Percentiles rank a stretch among this genome's conserved stretches.
Evolutionary conservation across 2,888 invertebrate genomes (phyloP).

Genomic region (Serrognathus titanus): DNA sequence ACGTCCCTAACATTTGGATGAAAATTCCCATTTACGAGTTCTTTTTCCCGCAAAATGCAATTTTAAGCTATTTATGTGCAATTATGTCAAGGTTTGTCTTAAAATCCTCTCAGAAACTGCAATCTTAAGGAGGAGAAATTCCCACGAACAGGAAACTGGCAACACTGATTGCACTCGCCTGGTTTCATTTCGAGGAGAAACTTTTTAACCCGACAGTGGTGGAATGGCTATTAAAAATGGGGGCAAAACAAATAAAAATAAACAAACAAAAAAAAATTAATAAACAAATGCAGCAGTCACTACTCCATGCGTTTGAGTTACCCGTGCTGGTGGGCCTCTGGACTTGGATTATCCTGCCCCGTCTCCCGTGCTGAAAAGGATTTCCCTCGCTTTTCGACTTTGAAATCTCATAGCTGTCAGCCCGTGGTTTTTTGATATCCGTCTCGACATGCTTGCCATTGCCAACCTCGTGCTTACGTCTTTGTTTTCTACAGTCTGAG

Average conservation of each 20-base stretch:
- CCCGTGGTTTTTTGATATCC: conserved; percentile 11
- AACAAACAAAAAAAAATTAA: neutral
- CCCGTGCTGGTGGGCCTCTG: conserved; percentile 38
- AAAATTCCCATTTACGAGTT: too few relatives aligned
- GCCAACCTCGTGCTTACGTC: neutral
- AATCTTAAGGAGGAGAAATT: too few relatives aligned
- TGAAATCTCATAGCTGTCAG: conserved; percentile 35
- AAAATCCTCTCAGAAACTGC: too few relatives aligned
- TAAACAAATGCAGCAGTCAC: neutral
- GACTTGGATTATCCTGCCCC: conserved; percentile 44
- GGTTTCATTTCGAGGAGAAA: too few relatives aligned
- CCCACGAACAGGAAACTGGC: too few relatives aligned
- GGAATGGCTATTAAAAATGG: too few relatives aligned
- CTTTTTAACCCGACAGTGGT: too few relatives aligned
- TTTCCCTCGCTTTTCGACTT: conserved; percentile 49
- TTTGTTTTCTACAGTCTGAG: neutral
- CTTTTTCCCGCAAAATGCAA: too few relatives aligned
- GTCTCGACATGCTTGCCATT: neutral
- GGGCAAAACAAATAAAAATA: neutral
- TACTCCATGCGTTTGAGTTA: conserved; percentile 25
- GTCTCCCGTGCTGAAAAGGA: conserved; percentile 44
- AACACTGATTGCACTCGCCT: too few relatives aligned
- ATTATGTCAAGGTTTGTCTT: too few relatives aligned
- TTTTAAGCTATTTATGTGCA: too few relatives aligned
- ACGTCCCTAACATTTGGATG: too few relatives aligned